These are phyloP conservation scores for Salarias fasciatus DNA, from an alignment of 2,797 vertebrate genomes.

Conservation along the genomic window DNA sequence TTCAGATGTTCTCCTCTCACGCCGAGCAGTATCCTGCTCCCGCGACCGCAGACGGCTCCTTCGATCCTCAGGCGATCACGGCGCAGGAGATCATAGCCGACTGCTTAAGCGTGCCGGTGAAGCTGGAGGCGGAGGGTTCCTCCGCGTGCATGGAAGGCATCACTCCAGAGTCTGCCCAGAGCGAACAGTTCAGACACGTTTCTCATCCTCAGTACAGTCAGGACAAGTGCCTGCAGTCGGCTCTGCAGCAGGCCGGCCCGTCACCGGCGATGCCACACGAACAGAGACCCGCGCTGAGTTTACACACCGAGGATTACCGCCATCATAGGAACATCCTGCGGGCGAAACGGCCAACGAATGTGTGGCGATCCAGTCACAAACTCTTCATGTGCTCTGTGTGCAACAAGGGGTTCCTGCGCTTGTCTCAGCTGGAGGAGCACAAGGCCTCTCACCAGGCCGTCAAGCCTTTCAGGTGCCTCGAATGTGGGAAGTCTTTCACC, in stretches of 20 bases:
- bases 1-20: constrained; percentile 23
- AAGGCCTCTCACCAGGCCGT: constrained; percentile 50
- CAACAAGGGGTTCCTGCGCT: constrained; percentile 59
- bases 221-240: constrained; percentile 20
- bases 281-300: constrained; percentile 7
- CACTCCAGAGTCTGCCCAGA: constrained; percentile 4
- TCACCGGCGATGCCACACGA: constrained; percentile 2
- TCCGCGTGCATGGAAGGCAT: constrained; percentile 19
- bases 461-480: constrained; percentile 77
- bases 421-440: constrained; percentile 70
- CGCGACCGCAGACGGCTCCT: constrained; percentile 9
- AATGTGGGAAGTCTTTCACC: constrained; percentile 82
- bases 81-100: constrained; percentile 4
- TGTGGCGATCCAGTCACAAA: constrained; percentile 56
- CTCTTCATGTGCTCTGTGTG: constrained; percentile 63
- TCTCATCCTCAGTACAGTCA: constrained; percentile 21
- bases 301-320: constrained; percentile 16
- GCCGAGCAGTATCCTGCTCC: constrained; percentile 33
- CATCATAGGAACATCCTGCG: constrained; percentile 23
- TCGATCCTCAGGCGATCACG: neutral
- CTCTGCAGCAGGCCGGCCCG: constrained; percentile 26
- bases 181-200: constrained; percentile 21
- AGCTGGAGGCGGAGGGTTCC: constrained; percentile 36
- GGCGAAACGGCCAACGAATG: constrained; percentile 21
- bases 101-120: constrained; percentile 27